These are phyloP conservation scores for Phocides pigmalion DNA, from an alignment of 1,140 invertebrate genomes.

Conservation along the genomic window DNA sequence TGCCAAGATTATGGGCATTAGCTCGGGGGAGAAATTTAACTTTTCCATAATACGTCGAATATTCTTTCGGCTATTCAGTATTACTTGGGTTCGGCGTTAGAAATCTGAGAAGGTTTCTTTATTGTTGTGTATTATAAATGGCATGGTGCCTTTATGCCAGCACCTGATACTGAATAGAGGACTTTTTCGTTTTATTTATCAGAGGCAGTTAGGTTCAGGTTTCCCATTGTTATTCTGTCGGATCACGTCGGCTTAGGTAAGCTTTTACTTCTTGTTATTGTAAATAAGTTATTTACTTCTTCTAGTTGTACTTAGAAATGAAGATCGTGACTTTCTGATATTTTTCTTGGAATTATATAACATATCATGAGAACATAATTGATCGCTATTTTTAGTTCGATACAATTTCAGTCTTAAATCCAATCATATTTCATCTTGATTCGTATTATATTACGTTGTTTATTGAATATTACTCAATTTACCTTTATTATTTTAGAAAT, in stretches of 20 bases:
- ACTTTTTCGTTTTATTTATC: conserved; percentile 27
- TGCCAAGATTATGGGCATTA: conserved; percentile 78
- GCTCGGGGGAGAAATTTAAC: conserved; percentile 65
- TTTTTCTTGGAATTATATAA: not conserved
- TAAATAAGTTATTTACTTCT: conserved; percentile 3
- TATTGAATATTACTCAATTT: too few relatives aligned
- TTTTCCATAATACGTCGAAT: conserved; percentile 65
- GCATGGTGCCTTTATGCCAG: conserved; percentile 11
- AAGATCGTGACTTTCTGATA: not conserved
- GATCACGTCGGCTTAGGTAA: conserved; percentile 10
- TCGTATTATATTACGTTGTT: too few relatives aligned
- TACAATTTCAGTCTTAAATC: too few relatives aligned
- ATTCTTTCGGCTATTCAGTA: conserved; percentile 48
- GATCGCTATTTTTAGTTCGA: too few relatives aligned
- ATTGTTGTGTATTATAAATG: conserved; percentile 29
- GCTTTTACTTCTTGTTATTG: conserved; percentile 7
- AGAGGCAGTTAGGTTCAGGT: conserved; percentile 23
- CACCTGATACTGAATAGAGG: conserved; percentile 19
- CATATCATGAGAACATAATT: too few relatives aligned
- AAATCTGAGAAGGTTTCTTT: conserved; percentile 35
- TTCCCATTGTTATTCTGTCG: conserved; percentile 16
- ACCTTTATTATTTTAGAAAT: too few relatives aligned
- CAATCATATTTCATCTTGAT: too few relatives aligned
- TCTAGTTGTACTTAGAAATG: conserved; percentile 7
- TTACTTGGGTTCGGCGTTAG: conserved; percentile 29